Base-by-base conservation (phyloP, 37 sponge, comb jelly and placozoan species). In the Axinella damicornis region DNA sequence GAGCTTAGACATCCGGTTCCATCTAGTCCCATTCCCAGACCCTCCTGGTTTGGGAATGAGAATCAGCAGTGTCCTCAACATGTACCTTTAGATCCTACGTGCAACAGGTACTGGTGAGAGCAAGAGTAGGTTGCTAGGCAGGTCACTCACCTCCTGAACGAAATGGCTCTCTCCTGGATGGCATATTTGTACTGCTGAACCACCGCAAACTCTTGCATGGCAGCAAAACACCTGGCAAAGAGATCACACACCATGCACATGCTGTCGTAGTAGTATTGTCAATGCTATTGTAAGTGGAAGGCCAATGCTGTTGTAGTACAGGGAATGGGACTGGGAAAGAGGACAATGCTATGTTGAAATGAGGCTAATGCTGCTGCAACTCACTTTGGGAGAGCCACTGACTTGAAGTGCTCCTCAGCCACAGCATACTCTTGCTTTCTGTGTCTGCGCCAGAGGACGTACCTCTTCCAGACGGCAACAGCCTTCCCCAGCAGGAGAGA, bases 331-430 rank as follows among this genome's bases (percentile, higher is more conserved):
- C 46, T 46, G 46, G 9, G 4, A 46, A 46, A n/a, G n/a, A n/a
- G n/a, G 6, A 46, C 9, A 46, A 4, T 46, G 46, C 6, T 46
- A 9, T 46, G 9, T 46, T 4, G 46, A 9, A 46, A 46, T 46
- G 46, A 46, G 46, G 9, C 46, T 46, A 9, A 46, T 46, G 9
- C 13, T 34, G 15, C 0, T 21, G 38, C 27, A 52, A n/a, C 62
- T 76, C 22, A 90, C 90, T 66, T 84, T 46, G 90, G 90, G 22
- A 90, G 64, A 27, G 76, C 67, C 2, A 32, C 64, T 13, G n/a
- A 5, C 52, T 73, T 90, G 69, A 84, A 90, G 53, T 90, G 80
- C 14, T 65, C 24, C 25, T 84, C 85, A 68, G 90, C 90, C 27
- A 9, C 6, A 0, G 21, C 13, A 28, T 72, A n/a, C 41, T 55